A percentile compares a stretch with the other conserved stretches of the same genome.
phyloP scores from a whole-genome alignment of 37 sponge, comb jelly and placozoan species.

The Corticium candelabrum region DNA sequence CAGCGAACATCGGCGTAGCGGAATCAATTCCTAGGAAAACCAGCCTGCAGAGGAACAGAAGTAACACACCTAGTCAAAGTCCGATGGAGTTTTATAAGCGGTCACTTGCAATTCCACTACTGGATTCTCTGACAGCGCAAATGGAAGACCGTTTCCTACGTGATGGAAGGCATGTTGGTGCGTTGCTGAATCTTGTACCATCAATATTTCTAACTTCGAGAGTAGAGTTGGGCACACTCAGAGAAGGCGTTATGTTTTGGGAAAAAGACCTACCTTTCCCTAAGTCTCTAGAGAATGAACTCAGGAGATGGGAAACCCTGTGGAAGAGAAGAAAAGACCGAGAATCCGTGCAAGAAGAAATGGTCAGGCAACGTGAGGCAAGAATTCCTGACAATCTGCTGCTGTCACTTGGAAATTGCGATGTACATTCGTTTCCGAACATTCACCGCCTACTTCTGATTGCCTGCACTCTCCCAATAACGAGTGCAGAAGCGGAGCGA shows the following conservation, averaged over 20 bases:
- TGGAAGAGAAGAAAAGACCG: too few relatives aligned
- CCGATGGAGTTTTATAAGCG: slow-evolving; percentile 21
- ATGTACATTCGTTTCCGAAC: slow-evolving; percentile 27
- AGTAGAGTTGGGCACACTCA: background rate
- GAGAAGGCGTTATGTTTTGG: slow-evolving; percentile 7
- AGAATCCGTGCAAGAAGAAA: too few relatives aligned
- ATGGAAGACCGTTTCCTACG: slow-evolving; percentile 14
- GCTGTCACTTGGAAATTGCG: slow-evolving; percentile 15
- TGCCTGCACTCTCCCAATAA: slow-evolving; percentile 27
- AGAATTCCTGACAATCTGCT: slow-evolving; percentile 20
- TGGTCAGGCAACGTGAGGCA: too few relatives aligned
- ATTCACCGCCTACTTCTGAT: slow-evolving; percentile 24
- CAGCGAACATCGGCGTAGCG: slow-evolving; percentile 19
- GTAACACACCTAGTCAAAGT: slow-evolving; percentile 8
- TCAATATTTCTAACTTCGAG: slow-evolving; percentile 12
- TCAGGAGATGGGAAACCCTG: slow-evolving; percentile 18
- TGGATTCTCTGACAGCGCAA: slow-evolving; percentile 17
- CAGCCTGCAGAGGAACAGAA: slow-evolving; percentile 15
- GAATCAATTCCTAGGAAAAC: too few relatives aligned
- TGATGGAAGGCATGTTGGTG: slow-evolving; percentile 16
- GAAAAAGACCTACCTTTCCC: slow-evolving; percentile 21
- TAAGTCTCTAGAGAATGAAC: slow-evolving; percentile 22
- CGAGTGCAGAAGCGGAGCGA: too few relatives aligned
- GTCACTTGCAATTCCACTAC: slow-evolving; percentile 26
- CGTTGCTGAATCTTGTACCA: slow-evolving; percentile 26